These are phyloP conservation scores for Carcina quercana DNA, from an alignment of 2,888 invertebrate species.

Conservation along the genomic window DNA sequence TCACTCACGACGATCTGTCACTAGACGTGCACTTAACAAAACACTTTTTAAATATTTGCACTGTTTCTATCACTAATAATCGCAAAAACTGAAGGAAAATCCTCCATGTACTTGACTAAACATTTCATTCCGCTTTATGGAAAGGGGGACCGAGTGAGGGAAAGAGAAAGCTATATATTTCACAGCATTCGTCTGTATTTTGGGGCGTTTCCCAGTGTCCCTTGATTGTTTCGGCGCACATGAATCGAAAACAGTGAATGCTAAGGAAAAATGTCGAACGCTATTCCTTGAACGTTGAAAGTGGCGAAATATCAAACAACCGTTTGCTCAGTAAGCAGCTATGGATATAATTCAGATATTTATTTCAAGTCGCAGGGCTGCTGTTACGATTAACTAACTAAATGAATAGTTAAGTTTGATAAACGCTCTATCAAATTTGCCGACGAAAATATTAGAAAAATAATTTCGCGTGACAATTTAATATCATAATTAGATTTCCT, in stretches of 20 bases:
- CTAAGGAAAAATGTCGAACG: no score
- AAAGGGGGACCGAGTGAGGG: conserved; percentile 32
- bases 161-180: conserved; percentile 50
- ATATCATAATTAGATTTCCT: no score
- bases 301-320: no score
- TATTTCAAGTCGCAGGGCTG: no score
- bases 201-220: conserved; percentile 45
- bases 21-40: conserved; percentile 18
- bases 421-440: no score
- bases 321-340: no score
- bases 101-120: conserved; percentile 33
- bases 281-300: no score
- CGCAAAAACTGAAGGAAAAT: conserved; percentile 25
- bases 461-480: no score
- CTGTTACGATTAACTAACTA: no score
- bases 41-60: conserved; percentile 15
- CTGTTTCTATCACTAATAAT: conserved; percentile 22
- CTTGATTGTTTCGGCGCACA: conserved; percentile 15
- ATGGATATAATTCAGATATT: no score
- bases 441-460: no score
- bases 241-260: background rate
- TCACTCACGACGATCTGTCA: conserved; percentile 24
- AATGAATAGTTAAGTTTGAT: no score
- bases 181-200: conserved; percentile 29
- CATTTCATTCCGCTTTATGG: conserved; percentile 27